Evolutionary conservation across 2,113 vertebrate genomes (phyloP).

Genomic region (Spea multiplicata): DNA sequence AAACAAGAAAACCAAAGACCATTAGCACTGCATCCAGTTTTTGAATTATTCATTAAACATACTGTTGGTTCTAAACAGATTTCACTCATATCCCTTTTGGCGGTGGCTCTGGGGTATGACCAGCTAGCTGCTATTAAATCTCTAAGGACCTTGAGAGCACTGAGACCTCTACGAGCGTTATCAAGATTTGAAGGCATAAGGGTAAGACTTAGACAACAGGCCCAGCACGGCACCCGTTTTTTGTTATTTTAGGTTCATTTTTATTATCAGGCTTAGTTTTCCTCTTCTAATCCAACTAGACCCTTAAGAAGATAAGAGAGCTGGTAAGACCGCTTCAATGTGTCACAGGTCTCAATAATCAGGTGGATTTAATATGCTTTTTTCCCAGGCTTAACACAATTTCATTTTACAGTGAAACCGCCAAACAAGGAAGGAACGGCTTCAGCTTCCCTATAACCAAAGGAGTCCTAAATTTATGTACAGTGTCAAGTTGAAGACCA

Average conservation of each 20-base stretch:
- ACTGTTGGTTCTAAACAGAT: slow-evolving; percentile 44
- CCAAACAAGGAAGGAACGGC: neutral
- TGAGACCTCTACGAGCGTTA: slow-evolving; percentile 92
- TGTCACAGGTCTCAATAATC: slow-evolving; percentile 18
- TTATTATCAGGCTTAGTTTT: slow-evolving; percentile 17
- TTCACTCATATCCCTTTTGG: slow-evolving; percentile 70
- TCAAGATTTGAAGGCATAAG: slow-evolving; percentile 79
- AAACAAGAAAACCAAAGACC: too few relatives aligned
- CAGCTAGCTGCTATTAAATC: slow-evolving; percentile 86
- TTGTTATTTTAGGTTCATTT: slow-evolving; percentile 34
- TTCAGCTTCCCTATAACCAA: neutral
- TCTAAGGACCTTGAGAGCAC: slow-evolving; percentile 87
- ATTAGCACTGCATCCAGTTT: neutral
- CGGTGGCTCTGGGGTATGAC: slow-evolving; percentile 70
- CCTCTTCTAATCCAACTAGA: slow-evolving; percentile 22
- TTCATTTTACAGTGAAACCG: slow-evolving; percentile 22
- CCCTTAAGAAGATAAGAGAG: slow-evolving; percentile 21
- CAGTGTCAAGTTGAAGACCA: slow-evolving; percentile 1
- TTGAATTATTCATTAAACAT: slow-evolving; percentile 28
- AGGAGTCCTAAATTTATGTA: neutral
- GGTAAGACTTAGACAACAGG: slow-evolving; percentile 54
- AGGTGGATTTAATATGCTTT: neutral
- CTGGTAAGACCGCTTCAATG: neutral
- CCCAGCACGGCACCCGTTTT: slow-evolving; percentile 15
- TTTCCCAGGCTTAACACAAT: slow-evolving; percentile 7